Evolutionary conservation across 2,113 vertebrate species (phyloP).

Genomic region (Blennius ocellaris): DNA sequence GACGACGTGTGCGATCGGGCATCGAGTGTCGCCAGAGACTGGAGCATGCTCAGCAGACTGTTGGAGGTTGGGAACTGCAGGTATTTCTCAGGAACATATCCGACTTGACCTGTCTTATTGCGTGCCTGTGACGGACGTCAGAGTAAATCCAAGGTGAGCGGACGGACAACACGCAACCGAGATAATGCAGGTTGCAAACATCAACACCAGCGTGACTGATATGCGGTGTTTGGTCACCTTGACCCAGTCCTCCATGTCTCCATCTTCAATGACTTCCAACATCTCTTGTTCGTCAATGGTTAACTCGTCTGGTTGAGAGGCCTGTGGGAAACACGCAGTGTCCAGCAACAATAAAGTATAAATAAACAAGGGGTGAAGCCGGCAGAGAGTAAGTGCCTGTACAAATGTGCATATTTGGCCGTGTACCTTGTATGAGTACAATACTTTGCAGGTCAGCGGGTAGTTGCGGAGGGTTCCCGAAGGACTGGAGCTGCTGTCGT

Average conservation of each 20-base stretch:
- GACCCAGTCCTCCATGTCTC: slow-evolving; percentile 99
- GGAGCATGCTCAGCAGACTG: slow-evolving; percentile 97
- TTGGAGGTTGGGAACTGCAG: slow-evolving; percentile 96
- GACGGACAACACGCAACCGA: neutral
- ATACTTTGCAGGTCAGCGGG: slow-evolving; percentile 97
- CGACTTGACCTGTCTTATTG: slow-evolving; percentile 93
- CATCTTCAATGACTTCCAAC: slow-evolving; percentile 98
- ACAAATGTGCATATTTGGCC: neutral
- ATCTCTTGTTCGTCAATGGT: slow-evolving; percentile 98
- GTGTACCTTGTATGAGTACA: slow-evolving; percentile 96
- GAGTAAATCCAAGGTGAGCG: neutral
- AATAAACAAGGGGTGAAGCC: slow-evolving; percentile 6
- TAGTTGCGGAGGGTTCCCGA: slow-evolving; percentile 98
- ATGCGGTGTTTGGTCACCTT: slow-evolving; percentile 84
- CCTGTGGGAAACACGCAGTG: slow-evolving; percentile 76
- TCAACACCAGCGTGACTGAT: neutral
- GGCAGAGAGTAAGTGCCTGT: neutral
- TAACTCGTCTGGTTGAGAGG: slow-evolving; percentile 96
- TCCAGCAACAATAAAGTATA: neutral
- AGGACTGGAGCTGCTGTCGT: slow-evolving; percentile 97
- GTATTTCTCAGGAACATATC: slow-evolving; percentile 98
- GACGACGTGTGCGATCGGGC: slow-evolving; percentile 95
- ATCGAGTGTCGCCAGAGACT: slow-evolving; percentile 93
- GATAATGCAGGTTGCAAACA: neutral
- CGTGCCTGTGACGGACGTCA: slow-evolving; percentile 84